phyloP scores from a whole-genome alignment of 2,888 invertebrate genomes.

The Thumatha senex region DNA sequence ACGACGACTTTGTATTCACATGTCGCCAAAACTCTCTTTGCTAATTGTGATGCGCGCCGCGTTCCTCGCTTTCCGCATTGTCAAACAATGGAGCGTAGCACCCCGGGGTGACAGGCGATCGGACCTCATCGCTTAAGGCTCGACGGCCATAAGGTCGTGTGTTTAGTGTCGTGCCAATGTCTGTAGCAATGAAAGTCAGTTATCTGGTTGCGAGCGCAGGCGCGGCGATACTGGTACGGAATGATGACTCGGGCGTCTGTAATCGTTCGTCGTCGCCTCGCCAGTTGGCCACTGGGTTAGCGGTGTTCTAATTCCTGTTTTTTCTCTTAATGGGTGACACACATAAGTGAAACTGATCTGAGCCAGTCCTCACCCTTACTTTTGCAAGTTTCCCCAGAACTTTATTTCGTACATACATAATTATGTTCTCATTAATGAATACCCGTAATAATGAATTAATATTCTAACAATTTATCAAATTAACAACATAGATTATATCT shows the following conservation, averaged over 20 bases:
- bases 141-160: slow-evolving; percentile 45
- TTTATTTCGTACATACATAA: slow-evolving; percentile 4
- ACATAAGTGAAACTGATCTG: slow-evolving; percentile 49
- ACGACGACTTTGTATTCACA: slow-evolving; percentile 72
- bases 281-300: slow-evolving; percentile 83
- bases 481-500: background rate
- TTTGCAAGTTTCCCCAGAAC: slow-evolving; percentile 8
- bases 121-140: slow-evolving; percentile 57
- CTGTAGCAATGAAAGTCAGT: slow-evolving; percentile 53
- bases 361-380: slow-evolving; percentile 23
- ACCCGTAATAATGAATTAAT: background rate
- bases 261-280: slow-evolving; percentile 69
- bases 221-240: slow-evolving; percentile 70
- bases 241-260: slow-evolving; percentile 67
- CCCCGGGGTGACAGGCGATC: slow-evolving; percentile 65
- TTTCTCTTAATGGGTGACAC: slow-evolving; percentile 67
- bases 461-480: background rate
- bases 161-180: slow-evolving; percentile 41
- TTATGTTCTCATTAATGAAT: background rate
- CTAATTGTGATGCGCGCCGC: slow-evolving; percentile 72
- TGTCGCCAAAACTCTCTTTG: slow-evolving; percentile 77
- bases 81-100: slow-evolving; percentile 66
- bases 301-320: slow-evolving; percentile 80
- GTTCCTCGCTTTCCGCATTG: slow-evolving; percentile 76
- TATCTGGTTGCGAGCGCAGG: slow-evolving; percentile 61